phyloP scores from a whole-genome alignment of 2,797 vertebrate species.

The Margarornis squamiger region DNA sequence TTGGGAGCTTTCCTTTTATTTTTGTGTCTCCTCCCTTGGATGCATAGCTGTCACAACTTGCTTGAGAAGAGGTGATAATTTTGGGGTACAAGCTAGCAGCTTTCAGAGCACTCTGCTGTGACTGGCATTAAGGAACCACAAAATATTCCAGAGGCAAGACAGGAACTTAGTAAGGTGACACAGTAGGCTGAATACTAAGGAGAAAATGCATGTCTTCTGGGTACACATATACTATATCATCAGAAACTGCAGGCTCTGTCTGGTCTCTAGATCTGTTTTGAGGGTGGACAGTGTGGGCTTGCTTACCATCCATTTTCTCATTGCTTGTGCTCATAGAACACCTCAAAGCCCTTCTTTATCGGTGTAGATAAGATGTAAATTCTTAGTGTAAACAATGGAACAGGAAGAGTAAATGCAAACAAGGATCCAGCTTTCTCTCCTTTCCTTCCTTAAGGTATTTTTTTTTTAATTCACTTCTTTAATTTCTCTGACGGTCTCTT shows the following conservation, averaged over 20 bases:
- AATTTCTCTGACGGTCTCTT: not conserved
- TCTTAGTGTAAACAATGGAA: not conserved
- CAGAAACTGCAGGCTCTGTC: not conserved
- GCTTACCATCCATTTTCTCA: not conserved
- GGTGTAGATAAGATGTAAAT: not conserved
- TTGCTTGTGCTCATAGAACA: not conserved
- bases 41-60: not conserved
- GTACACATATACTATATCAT: fast-evolving
- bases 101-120: not conserved
- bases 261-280: not conserved
- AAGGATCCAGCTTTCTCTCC: not conserved
- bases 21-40: not conserved
- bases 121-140: not conserved
- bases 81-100: not conserved
- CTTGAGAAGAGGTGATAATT: not conserved
- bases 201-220: not conserved
- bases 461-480: not conserved
- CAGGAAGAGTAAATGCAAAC: not conserved
- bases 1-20: not conserved
- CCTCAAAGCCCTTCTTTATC: not conserved
- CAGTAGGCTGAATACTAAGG: not conserved
- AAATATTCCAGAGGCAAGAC: not conserved
- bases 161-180: not conserved
- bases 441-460: not conserved
- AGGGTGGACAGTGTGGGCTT: not conserved